Conservation (phyloP, 2,888 invertebrate species). For the Scrobipalpa costella region DNA sequence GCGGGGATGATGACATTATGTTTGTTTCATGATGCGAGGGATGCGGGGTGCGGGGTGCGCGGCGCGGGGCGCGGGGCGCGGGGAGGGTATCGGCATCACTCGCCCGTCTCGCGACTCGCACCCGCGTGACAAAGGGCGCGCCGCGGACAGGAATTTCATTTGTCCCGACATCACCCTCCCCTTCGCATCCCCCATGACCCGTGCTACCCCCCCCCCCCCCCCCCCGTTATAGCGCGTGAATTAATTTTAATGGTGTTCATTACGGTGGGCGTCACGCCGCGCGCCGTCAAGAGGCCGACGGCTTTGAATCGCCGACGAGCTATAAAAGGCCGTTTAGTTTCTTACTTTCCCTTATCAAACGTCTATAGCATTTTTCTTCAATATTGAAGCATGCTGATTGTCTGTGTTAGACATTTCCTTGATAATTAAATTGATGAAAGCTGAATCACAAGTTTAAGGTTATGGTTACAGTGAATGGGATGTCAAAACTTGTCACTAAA, state of each 20-base stretch:
- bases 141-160: constrained; percentile 64
- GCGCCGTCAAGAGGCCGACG: constrained; percentile 27
- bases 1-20: neutral
- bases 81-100: constrained; percentile 2
- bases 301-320: constrained; percentile 1
- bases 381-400: neutral
- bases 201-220: constrained; percentile 31
- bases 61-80: too few species aligned
- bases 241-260: constrained; percentile 78
- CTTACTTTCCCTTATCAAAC: neutral
- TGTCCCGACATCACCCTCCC: constrained; percentile 39
- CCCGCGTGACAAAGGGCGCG: constrained; percentile 28
- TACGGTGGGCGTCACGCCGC: constrained; percentile 44
- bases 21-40: neutral
- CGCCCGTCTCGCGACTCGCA: constrained; percentile 7
- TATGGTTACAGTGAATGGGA: too few species aligned
- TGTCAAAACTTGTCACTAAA: too few species aligned
- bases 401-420: neutral
- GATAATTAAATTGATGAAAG: too few species aligned
- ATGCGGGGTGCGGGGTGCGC: neutral
- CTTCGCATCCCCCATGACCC: constrained; percentile 33
- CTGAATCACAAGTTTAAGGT: too few species aligned
- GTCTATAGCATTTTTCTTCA: neutral
- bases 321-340: neutral
- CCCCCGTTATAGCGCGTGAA: constrained; percentile 55